These are phyloP conservation scores for Philereme transversata DNA, from an alignment of 2,888 invertebrate species.

Conservation along the genomic window DNA sequence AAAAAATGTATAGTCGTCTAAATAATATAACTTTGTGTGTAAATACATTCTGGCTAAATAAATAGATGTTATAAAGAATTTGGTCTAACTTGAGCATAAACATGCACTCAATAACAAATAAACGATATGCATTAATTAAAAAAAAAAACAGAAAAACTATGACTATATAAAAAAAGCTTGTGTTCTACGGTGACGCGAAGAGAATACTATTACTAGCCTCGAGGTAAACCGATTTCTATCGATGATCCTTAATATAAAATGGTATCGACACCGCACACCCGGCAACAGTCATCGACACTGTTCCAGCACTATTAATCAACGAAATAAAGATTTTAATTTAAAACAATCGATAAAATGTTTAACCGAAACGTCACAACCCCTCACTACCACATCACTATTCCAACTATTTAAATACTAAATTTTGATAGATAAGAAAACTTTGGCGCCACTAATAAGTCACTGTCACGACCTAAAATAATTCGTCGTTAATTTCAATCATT, in stretches of 20 bases:
- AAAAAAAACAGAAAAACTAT: slow-evolving; percentile 23
- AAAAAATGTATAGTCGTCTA: slow-evolving; percentile 30
- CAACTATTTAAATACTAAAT: slow-evolving; percentile 10
- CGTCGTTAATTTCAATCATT: background rate
- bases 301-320: slow-evolving; percentile 28
- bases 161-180: slow-evolving; percentile 38
- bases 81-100: slow-evolving; percentile 63
- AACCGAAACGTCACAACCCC: slow-evolving; percentile 37
- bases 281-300: slow-evolving; percentile 30
- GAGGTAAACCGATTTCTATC: slow-evolving; percentile 51
- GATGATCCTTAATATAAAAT: slow-evolving; percentile 80
- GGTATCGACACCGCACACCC: slow-evolving; percentile 52
- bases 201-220: slow-evolving; percentile 64
- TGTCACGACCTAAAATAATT: background rate
- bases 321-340: slow-evolving; percentile 21
- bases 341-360: slow-evolving; percentile 17
- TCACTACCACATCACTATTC: slow-evolving; percentile 30
- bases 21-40: slow-evolving; percentile 26
- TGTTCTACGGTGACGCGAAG: slow-evolving; percentile 42
- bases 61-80: slow-evolving; percentile 47
- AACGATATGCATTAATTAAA: slow-evolving; percentile 49
- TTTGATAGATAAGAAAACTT: background rate
- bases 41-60: slow-evolving; percentile 35
- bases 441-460: slow-evolving; percentile 10
- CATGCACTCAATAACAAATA: slow-evolving; percentile 40